These are phyloP conservation scores for Meghimatium bilineatum DNA, from an alignment of 2,888 invertebrate species.

Conservation along the genomic window DNA sequence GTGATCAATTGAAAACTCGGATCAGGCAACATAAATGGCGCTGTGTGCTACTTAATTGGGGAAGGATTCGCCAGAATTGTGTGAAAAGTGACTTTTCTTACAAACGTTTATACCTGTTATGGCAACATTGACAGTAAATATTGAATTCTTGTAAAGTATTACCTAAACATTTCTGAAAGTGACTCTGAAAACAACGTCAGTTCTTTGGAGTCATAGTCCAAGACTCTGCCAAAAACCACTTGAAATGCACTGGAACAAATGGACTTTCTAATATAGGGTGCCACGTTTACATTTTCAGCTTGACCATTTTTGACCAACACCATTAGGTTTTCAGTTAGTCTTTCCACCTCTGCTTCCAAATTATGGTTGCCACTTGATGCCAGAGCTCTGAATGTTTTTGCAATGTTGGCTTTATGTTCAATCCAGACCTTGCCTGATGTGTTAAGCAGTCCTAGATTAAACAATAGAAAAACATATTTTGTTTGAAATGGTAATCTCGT, in stretches of 20 bases:
- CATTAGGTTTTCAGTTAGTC: not conserved
- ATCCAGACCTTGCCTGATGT: constrained; percentile 5
- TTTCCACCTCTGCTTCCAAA: constrained; percentile 4
- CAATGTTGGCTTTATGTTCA: constrained; percentile 19
- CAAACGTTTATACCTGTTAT: too few relatives aligned
- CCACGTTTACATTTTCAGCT: not conserved
- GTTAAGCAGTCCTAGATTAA: constrained; percentile 21
- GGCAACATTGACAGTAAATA: too few relatives aligned
- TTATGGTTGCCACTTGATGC: not conserved
- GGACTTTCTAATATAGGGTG: constrained; percentile 22
- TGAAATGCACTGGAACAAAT: constrained; percentile 15
- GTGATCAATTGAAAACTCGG: too few relatives aligned
- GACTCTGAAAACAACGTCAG: not conserved
- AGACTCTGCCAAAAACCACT: constrained; percentile 1
- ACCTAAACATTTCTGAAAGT: constrained; percentile 8
- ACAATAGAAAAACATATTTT: too few relatives aligned
- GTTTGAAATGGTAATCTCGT: too few relatives aligned
- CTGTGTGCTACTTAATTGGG: too few relatives aligned
- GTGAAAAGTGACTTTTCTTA: too few relatives aligned
- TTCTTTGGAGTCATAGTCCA: constrained; percentile 23
- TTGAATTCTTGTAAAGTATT: too few relatives aligned
- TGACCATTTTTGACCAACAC: not conserved
- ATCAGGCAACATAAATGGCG: too few relatives aligned
- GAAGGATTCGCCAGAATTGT: too few relatives aligned
- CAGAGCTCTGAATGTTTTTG: not conserved